Percentiles rank a stretch among this genome's conserved stretches.
phyloP scores from a whole-genome alignment of 1,140 invertebrate species.

The Papilio polytes region DNA sequence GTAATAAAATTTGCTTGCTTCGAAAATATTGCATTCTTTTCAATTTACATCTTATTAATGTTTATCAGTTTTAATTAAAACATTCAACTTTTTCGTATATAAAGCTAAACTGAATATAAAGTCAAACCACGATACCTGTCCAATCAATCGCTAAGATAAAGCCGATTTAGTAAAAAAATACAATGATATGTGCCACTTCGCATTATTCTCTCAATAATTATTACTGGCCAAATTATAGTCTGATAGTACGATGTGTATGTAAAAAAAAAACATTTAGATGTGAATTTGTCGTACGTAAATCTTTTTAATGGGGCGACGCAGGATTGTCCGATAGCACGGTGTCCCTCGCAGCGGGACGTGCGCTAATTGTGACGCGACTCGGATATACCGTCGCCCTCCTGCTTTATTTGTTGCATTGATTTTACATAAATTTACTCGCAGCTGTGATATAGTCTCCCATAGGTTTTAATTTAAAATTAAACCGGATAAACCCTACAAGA shows the following conservation, averaged over 20 bases:
- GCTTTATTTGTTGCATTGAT: conserved; percentile 72
- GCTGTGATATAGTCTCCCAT: not conserved
- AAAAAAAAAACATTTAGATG: conserved; percentile 22
- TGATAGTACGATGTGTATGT: not conserved
- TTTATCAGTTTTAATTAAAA: too few relatives aligned
- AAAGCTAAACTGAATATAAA: too few relatives aligned
- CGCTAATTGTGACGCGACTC: conserved; percentile 63
- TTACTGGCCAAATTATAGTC: conserved; percentile 5
- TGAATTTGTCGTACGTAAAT: conserved; percentile 37
- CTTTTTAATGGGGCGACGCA: conserved; percentile 41
- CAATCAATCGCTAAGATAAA: too few relatives aligned
- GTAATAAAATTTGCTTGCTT: not conserved
- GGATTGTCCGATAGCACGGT: conserved; percentile 48
- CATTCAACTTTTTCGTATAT: too few relatives aligned
- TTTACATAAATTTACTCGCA: conserved; percentile 60
- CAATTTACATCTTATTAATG: not conserved
- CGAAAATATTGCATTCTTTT: not conserved
- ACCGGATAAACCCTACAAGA: not conserved
- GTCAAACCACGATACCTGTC: too few relatives aligned
- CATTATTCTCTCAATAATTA: not conserved
- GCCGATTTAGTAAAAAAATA: too few relatives aligned
- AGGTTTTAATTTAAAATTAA: not conserved
- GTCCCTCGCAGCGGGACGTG: conserved; percentile 52
- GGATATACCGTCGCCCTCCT: conserved; percentile 58
- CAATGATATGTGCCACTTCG: too few relatives aligned